These are phyloP conservation scores for Macroglossus sobrinus DNA, from an alignment of 2,113 vertebrate species.

Conservation along the genomic window DNA sequence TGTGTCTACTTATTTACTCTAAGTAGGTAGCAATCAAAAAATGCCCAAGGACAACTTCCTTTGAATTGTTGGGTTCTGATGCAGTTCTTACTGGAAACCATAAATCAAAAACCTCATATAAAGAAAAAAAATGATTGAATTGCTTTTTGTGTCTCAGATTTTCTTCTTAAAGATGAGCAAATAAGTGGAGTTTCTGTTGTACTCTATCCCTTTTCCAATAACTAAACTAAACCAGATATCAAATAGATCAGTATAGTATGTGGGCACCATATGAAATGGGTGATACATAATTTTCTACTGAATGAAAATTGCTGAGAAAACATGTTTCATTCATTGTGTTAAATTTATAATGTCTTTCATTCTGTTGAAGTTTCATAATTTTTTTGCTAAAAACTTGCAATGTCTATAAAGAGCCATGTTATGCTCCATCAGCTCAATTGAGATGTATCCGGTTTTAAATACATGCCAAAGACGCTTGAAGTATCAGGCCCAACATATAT, in stretches of 20 bases:
- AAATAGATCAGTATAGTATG: not conserved
- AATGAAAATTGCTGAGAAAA: conserved; percentile 49
- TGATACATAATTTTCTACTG: not conserved
- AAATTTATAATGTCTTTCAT: conserved; percentile 15
- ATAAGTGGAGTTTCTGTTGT: not conserved
- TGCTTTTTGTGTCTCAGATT: conserved; percentile 8
- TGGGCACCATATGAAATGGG: not conserved
- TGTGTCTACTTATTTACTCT: not conserved
- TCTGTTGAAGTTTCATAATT: conserved; percentile 20
- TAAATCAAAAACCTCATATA: conserved; percentile 68
- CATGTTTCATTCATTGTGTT: conserved; percentile 6
- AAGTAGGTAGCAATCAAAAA: conserved; percentile 58
- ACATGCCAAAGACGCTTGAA: not conserved
- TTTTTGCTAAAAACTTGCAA: conserved; percentile 4
- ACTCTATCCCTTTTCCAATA: not conserved
- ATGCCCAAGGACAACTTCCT: conserved; percentile 19
- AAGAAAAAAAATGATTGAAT: not conserved
- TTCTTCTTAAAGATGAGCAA: conserved; percentile 52
- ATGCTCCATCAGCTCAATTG: conserved; percentile 47
- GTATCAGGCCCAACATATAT: not conserved
- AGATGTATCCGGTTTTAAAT: conserved; percentile 15
- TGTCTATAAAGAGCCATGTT: conserved; percentile 47
- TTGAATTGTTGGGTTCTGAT: conserved; percentile 39
- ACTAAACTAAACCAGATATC: not conserved
- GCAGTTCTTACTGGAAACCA: conserved; percentile 47